phyloP scores from a whole-genome alignment of 2,797 vertebrate genomes.

The Enteromius fasciolatus region DNA sequence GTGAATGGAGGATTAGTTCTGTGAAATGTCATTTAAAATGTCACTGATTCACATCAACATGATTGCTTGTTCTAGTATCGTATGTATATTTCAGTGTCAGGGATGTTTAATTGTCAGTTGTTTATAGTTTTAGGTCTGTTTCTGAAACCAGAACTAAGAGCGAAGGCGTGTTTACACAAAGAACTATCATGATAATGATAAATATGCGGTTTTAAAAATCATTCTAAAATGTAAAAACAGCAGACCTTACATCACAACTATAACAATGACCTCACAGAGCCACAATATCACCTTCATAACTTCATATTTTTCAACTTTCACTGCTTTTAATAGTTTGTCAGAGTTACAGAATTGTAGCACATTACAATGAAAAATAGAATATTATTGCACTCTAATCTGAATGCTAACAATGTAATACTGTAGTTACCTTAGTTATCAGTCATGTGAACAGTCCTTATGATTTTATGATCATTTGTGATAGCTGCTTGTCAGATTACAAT shows the following conservation, averaged over 20 bases:
- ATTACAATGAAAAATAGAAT: neutral
- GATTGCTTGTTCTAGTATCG: constrained; percentile 28
- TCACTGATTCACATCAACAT: constrained; percentile 15
- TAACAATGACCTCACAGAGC: neutral
- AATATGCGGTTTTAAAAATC: neutral
- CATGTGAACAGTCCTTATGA: neutral
- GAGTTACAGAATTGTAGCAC: neutral
- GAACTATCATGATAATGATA: neutral
- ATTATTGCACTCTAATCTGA: neutral
- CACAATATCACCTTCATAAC: neutral
- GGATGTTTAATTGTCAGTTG: constrained; percentile 25
- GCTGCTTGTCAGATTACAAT: neutral
- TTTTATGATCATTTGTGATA: neutral
- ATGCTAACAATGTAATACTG: neutral
- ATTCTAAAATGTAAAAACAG: neutral
- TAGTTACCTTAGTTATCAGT: neutral
- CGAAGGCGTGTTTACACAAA: neutral
- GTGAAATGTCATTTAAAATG: constrained; percentile 38
- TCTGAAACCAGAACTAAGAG: constrained; percentile 18
- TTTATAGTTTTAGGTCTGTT: constrained; percentile 14
- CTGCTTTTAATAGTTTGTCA: neutral
- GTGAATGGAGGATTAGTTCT: constrained; percentile 36
- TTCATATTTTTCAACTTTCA: neutral
- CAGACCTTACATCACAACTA: neutral
- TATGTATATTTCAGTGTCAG: neutral